Conservation (phyloP, 1,140 invertebrate genomes). For the Battus philenor region DNA sequence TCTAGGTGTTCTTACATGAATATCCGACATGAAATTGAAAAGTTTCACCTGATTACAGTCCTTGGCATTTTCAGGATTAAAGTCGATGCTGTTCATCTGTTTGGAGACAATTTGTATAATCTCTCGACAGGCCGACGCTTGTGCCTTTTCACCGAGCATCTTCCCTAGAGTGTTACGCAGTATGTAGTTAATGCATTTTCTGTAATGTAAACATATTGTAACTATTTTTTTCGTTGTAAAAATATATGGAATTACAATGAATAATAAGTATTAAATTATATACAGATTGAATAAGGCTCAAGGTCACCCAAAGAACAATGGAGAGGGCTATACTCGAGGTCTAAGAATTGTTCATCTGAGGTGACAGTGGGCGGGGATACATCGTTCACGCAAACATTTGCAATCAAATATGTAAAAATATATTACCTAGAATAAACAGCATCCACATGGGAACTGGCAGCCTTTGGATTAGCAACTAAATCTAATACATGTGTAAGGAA, state of each 20-base stretch:
- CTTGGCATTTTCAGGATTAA: conserved; percentile 92
- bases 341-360: too few species aligned
- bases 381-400: background rate
- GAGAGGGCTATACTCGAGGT: too few species aligned
- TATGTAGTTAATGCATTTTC: conserved; percentile 98
- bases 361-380: too few species aligned
- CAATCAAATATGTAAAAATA: conserved; percentile 8
- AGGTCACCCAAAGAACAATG: too few species aligned
- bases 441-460: conserved; percentile 96
- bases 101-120: conserved; percentile 94
- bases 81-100: conserved; percentile 96
- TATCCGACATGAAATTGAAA: too few species aligned
- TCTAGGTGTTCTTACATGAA: too few species aligned
- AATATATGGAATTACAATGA: too few species aligned
- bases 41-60: conserved; percentile 89
- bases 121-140: conserved; percentile 96
- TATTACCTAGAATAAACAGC: conserved; percentile 91
- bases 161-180: conserved; percentile 93
- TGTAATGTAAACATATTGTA: too few species aligned
- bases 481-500: conserved; percentile 94
- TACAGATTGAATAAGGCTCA: too few species aligned
- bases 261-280: too few species aligned
- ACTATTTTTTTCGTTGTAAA: too few species aligned
- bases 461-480: conserved; percentile 94
- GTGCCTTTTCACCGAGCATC: conserved; percentile 97